Evolutionary conservation across 2,888 invertebrate genomes (phyloP), one percentile per base, ranked within the genome.

Genomic region (Thereva nobilitata): DNA sequence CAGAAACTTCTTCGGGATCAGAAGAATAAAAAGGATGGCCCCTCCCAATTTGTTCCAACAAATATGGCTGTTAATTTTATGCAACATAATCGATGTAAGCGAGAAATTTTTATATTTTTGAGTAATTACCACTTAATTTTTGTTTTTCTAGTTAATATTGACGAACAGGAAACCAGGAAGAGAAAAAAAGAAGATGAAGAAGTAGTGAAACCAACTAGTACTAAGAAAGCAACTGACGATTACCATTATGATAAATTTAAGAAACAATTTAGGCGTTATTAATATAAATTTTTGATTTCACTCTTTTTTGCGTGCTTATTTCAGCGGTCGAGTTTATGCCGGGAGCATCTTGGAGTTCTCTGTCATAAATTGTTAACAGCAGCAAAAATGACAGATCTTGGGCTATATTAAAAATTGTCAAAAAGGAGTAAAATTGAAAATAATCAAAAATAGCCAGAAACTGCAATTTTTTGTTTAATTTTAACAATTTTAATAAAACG

Each of bases 31-130:
- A 95, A 94, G 76, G 95, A 96, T 80, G 91, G 90, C 0, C 94
- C 95, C 0, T 94, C 96, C 0, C 93, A 93, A 73, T 97, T 97
- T 85, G 97, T 97, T 0, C 97, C 97, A 0, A 95, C 95, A 10
- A 97, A 98, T 78, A 95, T 97, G 92, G 97, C 97, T 8, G 97
- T 97, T 0, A 97, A 97, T 82, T 98, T 97, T 84, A 95, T 95
- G 44, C 97, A 97, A 75, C 97, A 97, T 78, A 96, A 96, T 81
- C 86, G 96, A 86, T 97, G 92, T 92, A 84, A 85, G 87, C 82
- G 23, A 1, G 9, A 3, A 9, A 12, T 44, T 42, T 56, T 47
- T 10, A 9, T 59, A n/a, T 59, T 23, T 23, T 23, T 23, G 23
- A 23, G 23, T 23, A 2, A 42, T 3, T 8, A 42, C 3, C 4